phyloP scores from a whole-genome alignment of 2,888 invertebrate species.

The Cosmia trapezina region DNA sequence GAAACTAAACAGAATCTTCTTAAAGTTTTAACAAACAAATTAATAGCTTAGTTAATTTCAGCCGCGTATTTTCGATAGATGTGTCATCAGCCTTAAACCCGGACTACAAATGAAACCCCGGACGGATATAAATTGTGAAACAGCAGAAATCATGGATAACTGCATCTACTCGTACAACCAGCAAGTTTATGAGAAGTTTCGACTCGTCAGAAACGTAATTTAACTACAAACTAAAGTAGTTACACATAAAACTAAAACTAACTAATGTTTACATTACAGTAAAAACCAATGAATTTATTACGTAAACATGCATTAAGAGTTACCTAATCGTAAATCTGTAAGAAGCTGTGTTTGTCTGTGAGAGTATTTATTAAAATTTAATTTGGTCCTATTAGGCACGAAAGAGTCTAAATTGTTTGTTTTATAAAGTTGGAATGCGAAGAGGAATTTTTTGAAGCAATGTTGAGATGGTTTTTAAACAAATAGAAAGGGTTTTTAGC shows the following conservation, averaged over 20 bases:
- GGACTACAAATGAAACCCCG: too few species aligned
- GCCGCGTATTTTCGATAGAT: too few species aligned
- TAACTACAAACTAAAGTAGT: constrained; percentile 25
- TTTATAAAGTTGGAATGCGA: constrained; percentile 12
- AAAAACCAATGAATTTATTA: constrained; percentile 57
- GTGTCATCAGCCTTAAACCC: too few species aligned
- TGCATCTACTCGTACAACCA: too few species aligned
- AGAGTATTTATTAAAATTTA: constrained; percentile 57
- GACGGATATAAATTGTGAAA: background rate
- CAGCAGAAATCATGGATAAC: background rate
- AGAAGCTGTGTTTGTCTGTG: constrained; percentile 13
- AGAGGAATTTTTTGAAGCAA: background rate
- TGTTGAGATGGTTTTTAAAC: background rate
- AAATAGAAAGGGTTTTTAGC: background rate
- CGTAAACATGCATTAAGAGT: constrained; percentile 54
- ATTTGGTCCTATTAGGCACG: constrained; percentile 45
- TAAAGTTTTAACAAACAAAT: too few species aligned
- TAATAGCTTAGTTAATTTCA: too few species aligned
- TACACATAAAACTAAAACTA: constrained; percentile 50
- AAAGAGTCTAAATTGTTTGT: constrained; percentile 13
- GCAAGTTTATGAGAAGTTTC: background rate
- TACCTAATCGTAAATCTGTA: constrained; percentile 56
- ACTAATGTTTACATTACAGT: constrained; percentile 39
- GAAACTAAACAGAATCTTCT: too few species aligned
- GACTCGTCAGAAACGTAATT: constrained; percentile 10